Conservation (phyloP, 37 sponge, comb jelly and placozoan species). For the Oscarella lobularis region DNA sequence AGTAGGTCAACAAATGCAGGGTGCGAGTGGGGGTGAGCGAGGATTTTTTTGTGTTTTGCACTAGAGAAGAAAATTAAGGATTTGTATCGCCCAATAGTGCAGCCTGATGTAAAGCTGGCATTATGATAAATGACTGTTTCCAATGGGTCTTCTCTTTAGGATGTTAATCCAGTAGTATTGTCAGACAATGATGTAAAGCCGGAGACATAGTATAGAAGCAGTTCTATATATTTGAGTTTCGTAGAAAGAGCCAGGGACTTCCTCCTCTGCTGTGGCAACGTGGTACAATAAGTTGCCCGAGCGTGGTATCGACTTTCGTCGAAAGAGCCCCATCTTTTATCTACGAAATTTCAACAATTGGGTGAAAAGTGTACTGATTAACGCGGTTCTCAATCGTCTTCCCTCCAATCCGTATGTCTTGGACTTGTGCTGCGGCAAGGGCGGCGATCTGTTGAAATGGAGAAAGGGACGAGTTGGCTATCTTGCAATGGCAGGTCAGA, state of each 20-base stretch:
- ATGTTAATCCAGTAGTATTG: no score
- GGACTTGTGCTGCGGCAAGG: constrained; percentile 98
- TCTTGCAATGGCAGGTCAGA: constrained; percentile 78
- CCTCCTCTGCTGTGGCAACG: constrained; percentile 24
- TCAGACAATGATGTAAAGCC: no score
- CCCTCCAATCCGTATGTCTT: constrained; percentile 37
- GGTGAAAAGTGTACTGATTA: constrained; percentile 95
- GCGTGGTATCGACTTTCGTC: constrained; percentile 28
- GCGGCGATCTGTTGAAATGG: constrained; percentile 97
- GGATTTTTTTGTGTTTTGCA: constrained; percentile 24
- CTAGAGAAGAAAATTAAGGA: no score
- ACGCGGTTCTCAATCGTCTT: constrained; percentile 30
- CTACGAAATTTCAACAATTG: constrained; percentile 98
- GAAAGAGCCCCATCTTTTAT: constrained; percentile 72
- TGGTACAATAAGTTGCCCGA: constrained; percentile 52
- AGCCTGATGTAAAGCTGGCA: no score
- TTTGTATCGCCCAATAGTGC: no score
- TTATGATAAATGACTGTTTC: no score
- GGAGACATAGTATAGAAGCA: no score
- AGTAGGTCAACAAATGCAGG: no score
- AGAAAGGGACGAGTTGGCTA: constrained; percentile 65
- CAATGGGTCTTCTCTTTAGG: no score
- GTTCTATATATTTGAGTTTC: constrained; percentile 1
- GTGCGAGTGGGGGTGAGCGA: constrained; percentile 8
- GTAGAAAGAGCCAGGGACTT: background rate